phyloP scores from a whole-genome alignment of 2,797 vertebrate genomes.

The Morus bassanus region DNA sequence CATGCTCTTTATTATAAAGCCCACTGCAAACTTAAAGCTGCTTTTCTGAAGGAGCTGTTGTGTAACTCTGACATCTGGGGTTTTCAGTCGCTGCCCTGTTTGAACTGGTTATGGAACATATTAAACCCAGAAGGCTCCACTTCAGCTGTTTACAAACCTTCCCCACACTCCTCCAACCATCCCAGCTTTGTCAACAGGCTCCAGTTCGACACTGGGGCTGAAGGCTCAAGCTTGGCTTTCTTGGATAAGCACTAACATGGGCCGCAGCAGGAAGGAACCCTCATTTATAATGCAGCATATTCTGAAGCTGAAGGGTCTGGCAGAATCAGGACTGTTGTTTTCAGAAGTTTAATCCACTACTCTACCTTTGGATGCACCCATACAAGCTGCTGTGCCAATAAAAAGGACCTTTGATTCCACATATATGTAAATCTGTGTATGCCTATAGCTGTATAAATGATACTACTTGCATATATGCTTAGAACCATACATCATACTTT shows the following conservation, averaged over 20 bases:
- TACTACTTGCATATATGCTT: neutral
- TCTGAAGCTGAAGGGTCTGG: neutral
- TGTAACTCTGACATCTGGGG: slow-evolving; percentile 44
- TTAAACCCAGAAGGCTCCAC: slow-evolving; percentile 25
- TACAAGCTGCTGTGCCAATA: neutral
- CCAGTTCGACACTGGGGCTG: neutral
- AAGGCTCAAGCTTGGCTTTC: neutral
- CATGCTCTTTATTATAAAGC: slow-evolving; percentile 46
- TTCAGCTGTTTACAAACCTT: slow-evolving; percentile 47
- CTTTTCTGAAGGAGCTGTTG: slow-evolving; percentile 55
- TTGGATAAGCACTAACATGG: neutral
- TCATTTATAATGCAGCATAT: neutral
- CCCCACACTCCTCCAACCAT: neutral
- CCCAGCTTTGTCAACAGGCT: neutral
- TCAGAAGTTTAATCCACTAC: neutral
- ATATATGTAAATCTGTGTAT: neutral
- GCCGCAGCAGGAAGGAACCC: neutral
- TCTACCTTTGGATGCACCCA: neutral
- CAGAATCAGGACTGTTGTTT: neutral
- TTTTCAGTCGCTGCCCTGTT: slow-evolving; percentile 6
- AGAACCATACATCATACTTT: neutral
- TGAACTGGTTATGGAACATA: slow-evolving; percentile 45
- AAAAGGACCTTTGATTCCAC: neutral
- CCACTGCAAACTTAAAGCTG: slow-evolving; percentile 36
- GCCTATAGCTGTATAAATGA: neutral